phyloP scores from a whole-genome alignment of 2,888 invertebrate species.

The Steromphala cineraria region DNA sequence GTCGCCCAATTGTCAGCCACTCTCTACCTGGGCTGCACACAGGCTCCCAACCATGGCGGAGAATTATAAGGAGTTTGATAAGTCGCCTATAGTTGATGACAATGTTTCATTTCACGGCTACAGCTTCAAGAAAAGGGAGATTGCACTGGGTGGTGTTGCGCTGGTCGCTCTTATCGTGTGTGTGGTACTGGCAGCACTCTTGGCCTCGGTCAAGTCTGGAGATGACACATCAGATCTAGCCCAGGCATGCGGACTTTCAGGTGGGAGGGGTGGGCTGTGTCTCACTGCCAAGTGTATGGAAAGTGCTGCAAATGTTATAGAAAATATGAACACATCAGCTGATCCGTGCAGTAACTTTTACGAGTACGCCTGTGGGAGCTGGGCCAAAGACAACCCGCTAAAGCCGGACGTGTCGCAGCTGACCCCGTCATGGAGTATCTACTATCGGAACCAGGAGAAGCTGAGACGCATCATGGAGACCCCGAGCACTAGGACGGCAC shows the following conservation, averaged over 20 bases:
- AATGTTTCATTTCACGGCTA: conserved; percentile 39
- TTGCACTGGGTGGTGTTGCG: conserved; percentile 46
- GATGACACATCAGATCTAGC: conserved; percentile 23
- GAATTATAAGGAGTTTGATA: conserved; percentile 56
- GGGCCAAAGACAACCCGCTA: conserved; percentile 72
- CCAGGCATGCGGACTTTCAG: conserved; percentile 16
- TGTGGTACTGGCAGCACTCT: conserved; percentile 52
- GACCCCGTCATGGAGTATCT: conserved; percentile 52
- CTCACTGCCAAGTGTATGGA: conserved; percentile 54
- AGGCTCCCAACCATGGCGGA: conserved; percentile 49
- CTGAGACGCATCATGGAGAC: conserved; percentile 49
- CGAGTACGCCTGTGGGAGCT: conserved; percentile 76
- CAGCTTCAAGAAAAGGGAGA: conserved; percentile 55
- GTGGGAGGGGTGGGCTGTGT: conserved; percentile 39
- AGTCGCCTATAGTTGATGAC: conserved; percentile 52
- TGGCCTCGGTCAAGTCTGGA: conserved; percentile 30
- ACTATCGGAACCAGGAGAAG: conserved; percentile 57
- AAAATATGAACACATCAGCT: conserved; percentile 56
- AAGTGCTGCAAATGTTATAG: conserved; percentile 52
- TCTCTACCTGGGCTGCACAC: no score
- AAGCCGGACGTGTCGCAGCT: conserved; percentile 45
- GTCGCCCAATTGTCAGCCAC: no score
- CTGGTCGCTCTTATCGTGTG: conserved; percentile 50
- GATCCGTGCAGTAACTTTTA: conserved; percentile 77
- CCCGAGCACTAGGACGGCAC: conserved; percentile 36